A percentile compares a stretch with the other conserved stretches of the same genome.
These are phyloP conservation scores for Drosophila baimaii DNA, from an alignment of 1,140 invertebrate genomes.

Conservation along the genomic window DNA sequence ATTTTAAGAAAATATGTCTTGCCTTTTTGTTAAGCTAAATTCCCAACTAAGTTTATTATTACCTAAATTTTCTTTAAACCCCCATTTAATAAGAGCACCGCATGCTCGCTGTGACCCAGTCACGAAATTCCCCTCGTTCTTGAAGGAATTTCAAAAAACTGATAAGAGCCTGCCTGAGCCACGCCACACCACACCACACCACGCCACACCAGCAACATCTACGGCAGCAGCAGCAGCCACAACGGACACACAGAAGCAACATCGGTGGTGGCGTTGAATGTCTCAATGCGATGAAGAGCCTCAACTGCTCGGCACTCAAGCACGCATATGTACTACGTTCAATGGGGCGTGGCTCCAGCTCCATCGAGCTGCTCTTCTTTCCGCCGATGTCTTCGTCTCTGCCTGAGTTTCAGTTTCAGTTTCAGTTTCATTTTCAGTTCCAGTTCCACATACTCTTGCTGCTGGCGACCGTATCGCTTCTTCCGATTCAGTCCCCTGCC, in stretches of 20 bases:
- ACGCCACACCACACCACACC: slow-evolving; percentile 16
- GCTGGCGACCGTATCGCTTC: background rate
- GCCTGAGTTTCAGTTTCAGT: slow-evolving; percentile 7
- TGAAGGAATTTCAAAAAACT: slow-evolving; percentile 59
- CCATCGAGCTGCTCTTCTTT: slow-evolving; percentile 53
- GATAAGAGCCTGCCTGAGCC: slow-evolving; percentile 56
- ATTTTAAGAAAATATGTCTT: no score
- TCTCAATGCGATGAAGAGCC: slow-evolving; percentile 67
- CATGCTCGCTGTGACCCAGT: slow-evolving; percentile 5
- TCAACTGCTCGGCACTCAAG: slow-evolving; percentile 56
- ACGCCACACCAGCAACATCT: slow-evolving; percentile 17
- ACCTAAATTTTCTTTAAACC: background rate
- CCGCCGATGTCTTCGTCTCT: slow-evolving; percentile 12
- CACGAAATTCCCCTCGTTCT: slow-evolving; percentile 4
- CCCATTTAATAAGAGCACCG: background rate
- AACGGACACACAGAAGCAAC: slow-evolving; percentile 5
- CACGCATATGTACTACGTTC: slow-evolving; percentile 70
- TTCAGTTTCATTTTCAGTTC: slow-evolving; percentile 9
- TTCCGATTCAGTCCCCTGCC: background rate
- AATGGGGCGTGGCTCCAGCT: slow-evolving; percentile 69
- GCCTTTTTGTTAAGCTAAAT: background rate
- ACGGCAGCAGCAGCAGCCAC: no score
- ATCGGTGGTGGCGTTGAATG: slow-evolving; percentile 67
- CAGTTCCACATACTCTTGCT: slow-evolving; percentile 17
- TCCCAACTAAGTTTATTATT: background rate